Evolutionary conservation across 2,888 invertebrate genomes (phyloP), one percentile per base, ranked within the genome.

Genomic region (Cheiracanthium punctorium): DNA sequence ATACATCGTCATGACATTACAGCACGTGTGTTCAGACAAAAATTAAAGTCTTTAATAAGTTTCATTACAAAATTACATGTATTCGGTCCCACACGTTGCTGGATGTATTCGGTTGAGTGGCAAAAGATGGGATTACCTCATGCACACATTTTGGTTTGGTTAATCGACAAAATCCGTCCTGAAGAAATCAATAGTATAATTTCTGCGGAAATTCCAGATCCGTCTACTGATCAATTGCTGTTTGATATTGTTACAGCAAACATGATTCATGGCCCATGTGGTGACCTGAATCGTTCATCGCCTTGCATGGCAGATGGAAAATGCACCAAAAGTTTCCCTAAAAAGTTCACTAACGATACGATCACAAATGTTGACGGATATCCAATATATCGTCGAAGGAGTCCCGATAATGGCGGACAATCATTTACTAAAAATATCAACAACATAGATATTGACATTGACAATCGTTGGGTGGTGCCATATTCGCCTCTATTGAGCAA

Each of bases 321-420:
- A 77, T 77, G 77, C 69, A 77, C 77, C 1, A 77, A 77, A 33
- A 8, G 20, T 58, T 70, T 71, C n/a, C 79, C 79, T 32, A 70
- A 58, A 70, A 8, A 70, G 32, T 71, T 70, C 29, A 28, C 41
- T 5, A 58, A 70, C 12, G 79, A 79, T 58, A 79, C 79, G 14
- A 24, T 70, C 30, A 79, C 52, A 52, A 58, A 71, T 58, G n/a
- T 41, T 52, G 79, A 79, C 64, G 64, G 79, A 41, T 79, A 79
- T 29, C 79, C 79, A 71, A 58, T 71, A 58, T 79, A 79, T 58
- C 79, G 71, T 64, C 71, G 71, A 58, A 79, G 79, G 71, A 69
- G 24, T 77, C 24, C 52, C 28, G 77, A 77, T 29, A 43, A 76
- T 76, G 76, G 65, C 29, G 65, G 76, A 41, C 67, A 74, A 64